Base-by-base conservation (phyloP, 2,888 invertebrate genomes). In the Amiota minor region DNA sequence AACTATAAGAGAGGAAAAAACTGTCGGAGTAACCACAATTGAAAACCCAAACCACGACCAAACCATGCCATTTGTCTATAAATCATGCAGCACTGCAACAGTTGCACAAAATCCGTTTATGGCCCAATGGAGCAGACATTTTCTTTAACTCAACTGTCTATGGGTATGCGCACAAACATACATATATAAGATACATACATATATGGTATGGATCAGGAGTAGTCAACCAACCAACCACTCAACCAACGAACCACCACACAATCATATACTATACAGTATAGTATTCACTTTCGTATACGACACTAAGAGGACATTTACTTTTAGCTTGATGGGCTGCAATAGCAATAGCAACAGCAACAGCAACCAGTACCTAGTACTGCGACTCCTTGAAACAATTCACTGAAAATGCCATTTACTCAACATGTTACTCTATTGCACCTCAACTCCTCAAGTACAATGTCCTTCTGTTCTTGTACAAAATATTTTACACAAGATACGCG, bases 1-100 rank as follows among this genome's bases (percentile, higher is more conserved):
- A 6, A 35, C 35, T 35, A 35, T 35, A 35, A 35, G 35, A 35
- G 35, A 6, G 4, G 35, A 35, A 35, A 35, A 35, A 35, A 35
- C 35, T 2, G 35, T 35, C 35, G 35, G 35, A 4, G 35, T 35
- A 35, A 35, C 35, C 35, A 35, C 65, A 47, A 16, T 46, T 8
- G 65, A 65, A 65, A 46, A 12, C 62, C 45, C 35, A 10, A 35
- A 35, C 35, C 35, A n/a, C 62, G 18, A 65, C 16, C 65, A 65
- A 16, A 47, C 65, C 47, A 18, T n/a, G n/a, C 45, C 65, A 47
- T 14, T 47, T 65, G 47, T 47, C 11, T 16, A 65, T 47, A 65
- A 65, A 65, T 65, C 65, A 65, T 65, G 65, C 47, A 47, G n/a
- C 18, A 65, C 20, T 65, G 65, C 47, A 65, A 47, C 65, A 65